phyloP scores from a whole-genome alignment of 2,113 vertebrate species.

The Ranitomeya variabilis region DNA sequence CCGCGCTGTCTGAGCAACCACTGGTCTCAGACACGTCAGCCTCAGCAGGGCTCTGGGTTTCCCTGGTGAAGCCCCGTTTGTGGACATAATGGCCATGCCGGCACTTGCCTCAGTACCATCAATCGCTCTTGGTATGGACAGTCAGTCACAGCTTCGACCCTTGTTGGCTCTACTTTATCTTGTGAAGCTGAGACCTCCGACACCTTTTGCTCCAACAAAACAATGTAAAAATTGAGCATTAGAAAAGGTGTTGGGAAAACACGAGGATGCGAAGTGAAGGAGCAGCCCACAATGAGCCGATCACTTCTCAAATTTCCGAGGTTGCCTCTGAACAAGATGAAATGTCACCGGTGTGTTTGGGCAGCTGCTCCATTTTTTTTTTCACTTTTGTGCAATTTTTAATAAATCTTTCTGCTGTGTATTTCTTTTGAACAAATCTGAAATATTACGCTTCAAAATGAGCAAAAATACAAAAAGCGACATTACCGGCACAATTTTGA shows the following conservation, averaged over 20 bases:
- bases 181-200: not conserved
- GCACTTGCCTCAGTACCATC: not conserved
- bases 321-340: too few species aligned
- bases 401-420: too few species aligned
- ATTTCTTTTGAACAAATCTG: too few species aligned
- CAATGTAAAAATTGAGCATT: not conserved
- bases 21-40: too few species aligned
- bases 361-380: too few species aligned
- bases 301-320: too few species aligned
- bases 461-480: too few species aligned
- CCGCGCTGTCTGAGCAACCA: constrained; percentile 55
- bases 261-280: not conserved
- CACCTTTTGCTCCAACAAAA: not conserved
- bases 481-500: too few species aligned
- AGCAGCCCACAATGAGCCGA: not conserved
- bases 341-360: too few species aligned
- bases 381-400: too few species aligned
- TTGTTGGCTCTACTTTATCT: not conserved
- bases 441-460: too few species aligned
- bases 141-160: not conserved
- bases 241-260: not conserved
- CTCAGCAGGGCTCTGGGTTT: not conserved
- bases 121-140: not conserved
- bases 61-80: not conserved
- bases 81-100: not conserved